Percentiles rank a stretch among this genome's conserved stretches.
Conservation (phyloP, 30 jellyfish, hydroid and myxozoan species). For the Rhopilema esculentum region DNA sequence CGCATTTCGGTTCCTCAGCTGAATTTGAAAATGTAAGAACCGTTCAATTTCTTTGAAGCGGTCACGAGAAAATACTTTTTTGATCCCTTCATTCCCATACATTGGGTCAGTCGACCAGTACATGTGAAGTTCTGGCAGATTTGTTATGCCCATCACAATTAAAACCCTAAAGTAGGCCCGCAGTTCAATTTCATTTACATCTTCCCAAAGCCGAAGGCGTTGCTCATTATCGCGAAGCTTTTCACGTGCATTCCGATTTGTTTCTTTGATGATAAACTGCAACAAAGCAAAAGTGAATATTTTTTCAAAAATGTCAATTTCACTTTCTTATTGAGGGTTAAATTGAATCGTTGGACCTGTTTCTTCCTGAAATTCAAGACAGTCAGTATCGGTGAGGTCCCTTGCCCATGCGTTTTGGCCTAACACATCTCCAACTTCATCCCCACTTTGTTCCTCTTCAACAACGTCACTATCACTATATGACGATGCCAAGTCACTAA, state of each 20-base stretch:
- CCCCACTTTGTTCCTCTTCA: background rate
- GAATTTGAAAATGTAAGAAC: too few relatives aligned
- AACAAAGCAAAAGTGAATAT: background rate
- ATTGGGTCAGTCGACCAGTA: background rate
- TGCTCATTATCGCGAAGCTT: constrained; percentile 16
- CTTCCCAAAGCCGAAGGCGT: constrained; percentile 41
- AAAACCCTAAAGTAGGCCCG: background rate
- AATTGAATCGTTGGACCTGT: constrained; percentile 36
- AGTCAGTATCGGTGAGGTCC: background rate
- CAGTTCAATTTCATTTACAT: constrained; percentile 1
- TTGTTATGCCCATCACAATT: background rate
- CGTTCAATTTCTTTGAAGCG: too few relatives aligned
- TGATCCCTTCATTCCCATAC: background rate
- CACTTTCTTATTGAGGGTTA: background rate
- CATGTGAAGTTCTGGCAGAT: background rate
- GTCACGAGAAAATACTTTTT: background rate
- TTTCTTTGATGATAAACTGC: constrained; percentile 25
- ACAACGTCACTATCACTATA: background rate
- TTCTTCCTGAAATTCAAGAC: constrained; percentile 12
- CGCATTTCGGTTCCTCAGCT: too few relatives aligned
- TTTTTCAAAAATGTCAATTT: constrained; percentile 30
- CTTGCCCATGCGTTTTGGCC: background rate
- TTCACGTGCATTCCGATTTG: constrained; percentile 3
- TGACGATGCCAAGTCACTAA: background rate
- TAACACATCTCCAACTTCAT: background rate